Evolutionary conservation across 2,113 vertebrate genomes (phyloP).

Genomic region (Heteronetta atricapilla): DNA sequence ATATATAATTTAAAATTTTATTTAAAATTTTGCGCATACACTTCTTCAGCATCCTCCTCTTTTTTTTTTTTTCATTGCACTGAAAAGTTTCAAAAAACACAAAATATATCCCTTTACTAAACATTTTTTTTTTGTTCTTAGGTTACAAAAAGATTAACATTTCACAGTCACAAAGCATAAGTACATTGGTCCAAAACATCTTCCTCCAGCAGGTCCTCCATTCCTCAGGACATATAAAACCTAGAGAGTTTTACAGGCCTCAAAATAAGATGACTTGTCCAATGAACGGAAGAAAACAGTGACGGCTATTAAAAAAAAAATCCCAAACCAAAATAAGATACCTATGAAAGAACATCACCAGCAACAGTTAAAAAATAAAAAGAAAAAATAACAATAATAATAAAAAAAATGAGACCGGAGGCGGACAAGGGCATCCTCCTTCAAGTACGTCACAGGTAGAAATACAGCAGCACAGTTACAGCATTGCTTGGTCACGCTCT

Average conservation of each 20-base stretch:
- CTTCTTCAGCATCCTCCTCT: slow-evolving; percentile 71
- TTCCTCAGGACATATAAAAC: slow-evolving; percentile 61
- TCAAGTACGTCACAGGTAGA: slow-evolving; percentile 66
- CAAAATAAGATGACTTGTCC: slow-evolving; percentile 45
- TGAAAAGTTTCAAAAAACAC: slow-evolving; percentile 83
- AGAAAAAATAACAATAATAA: neutral
- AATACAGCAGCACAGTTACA: slow-evolving; percentile 60
- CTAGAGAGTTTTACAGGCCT: slow-evolving; percentile 45
- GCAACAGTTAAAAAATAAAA: neutral
- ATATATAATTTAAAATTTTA: slow-evolving; percentile 80
- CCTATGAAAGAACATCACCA: neutral
- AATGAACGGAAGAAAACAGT: slow-evolving; percentile 38
- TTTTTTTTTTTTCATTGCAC: slow-evolving; percentile 77
- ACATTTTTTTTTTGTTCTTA: slow-evolving; percentile 76
- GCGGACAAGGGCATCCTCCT: slow-evolving; percentile 33
- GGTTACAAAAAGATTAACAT: slow-evolving; percentile 86
- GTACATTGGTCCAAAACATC: slow-evolving; percentile 71
- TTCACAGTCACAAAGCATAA: slow-evolving; percentile 87
- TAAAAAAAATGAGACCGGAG: neutral
- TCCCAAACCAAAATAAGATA: neutral
- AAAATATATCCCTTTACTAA: slow-evolving; percentile 86
- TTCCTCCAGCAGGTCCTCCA: slow-evolving; percentile 52
- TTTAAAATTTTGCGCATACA: slow-evolving; percentile 80
- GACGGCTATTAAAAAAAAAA: neutral
- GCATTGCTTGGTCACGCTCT: slow-evolving; percentile 55